Conservation (phyloP, 2,888 invertebrate genomes). For the Philonicus albiceps region DNA sequence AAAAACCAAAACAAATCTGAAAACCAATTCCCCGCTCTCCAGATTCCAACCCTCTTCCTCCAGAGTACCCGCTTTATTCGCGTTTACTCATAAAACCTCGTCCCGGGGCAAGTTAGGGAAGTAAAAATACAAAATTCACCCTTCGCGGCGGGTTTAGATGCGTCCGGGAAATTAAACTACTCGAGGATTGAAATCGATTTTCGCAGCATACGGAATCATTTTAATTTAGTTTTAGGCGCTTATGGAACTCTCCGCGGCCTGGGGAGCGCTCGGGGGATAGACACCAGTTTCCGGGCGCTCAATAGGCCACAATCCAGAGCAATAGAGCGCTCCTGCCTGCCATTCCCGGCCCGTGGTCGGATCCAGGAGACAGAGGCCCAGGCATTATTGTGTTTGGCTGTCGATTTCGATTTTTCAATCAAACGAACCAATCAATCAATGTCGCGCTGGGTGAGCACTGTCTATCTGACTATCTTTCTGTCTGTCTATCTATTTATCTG, state of each 20-base stretch:
- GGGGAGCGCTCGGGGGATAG: background rate
- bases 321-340: background rate
- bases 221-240: slow-evolving; percentile 16
- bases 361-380: background rate
- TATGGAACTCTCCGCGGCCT: background rate
- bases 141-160: background rate
- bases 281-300: background rate
- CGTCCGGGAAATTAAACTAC: slow-evolving; percentile 10
- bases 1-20: background rate
- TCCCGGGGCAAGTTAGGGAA: background rate
- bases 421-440: slow-evolving; percentile 44
- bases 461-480: background rate
- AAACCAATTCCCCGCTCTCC: background rate
- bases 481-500: background rate
- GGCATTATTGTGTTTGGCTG: slow-evolving; percentile 3
- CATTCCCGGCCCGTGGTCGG: background rate
- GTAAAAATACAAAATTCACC: slow-evolving; percentile 1
- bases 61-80: background rate
- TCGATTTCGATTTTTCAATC: slow-evolving; percentile 45
- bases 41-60: background rate
- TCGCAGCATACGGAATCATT: slow-evolving; percentile 10
- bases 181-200: slow-evolving; percentile 1
- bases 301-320: background rate
- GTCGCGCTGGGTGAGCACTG: background rate
- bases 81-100: background rate